These are phyloP conservation scores for Dysidea cf. avara DNA, from an alignment of 37 sponge, comb jelly and placozoan genomes.

Conservation along the genomic window DNA sequence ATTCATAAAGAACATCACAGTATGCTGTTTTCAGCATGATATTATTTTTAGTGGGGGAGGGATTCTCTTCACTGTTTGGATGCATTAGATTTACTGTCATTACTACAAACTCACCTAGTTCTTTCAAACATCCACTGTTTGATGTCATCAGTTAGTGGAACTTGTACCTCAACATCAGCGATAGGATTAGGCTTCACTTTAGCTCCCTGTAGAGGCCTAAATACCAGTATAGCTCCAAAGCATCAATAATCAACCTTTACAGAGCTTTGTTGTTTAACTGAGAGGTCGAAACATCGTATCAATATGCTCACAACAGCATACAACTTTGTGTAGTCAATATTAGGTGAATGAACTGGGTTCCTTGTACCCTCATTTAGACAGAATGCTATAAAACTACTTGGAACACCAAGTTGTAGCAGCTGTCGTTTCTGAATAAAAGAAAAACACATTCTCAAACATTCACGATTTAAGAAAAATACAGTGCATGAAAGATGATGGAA, in stretches of 20 bases:
- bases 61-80: too few relatives aligned
- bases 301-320: conserved; percentile 73
- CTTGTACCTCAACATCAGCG: conserved; percentile 56
- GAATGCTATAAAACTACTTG: conserved; percentile 78
- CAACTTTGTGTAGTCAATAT: conserved; percentile 77
- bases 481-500: too few relatives aligned
- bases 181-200: conserved; percentile 54
- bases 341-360: conserved; percentile 70
- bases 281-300: conserved; percentile 78
- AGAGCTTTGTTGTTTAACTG: conserved; percentile 40
- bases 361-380: conserved; percentile 91
- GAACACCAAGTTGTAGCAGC: conserved; percentile 83
- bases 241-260: conserved; percentile 32
- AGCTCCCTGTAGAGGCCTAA: conserved; percentile 22
- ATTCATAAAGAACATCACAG: too few relatives aligned
- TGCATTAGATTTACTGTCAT: too few relatives aligned
- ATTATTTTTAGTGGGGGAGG: too few relatives aligned
- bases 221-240: too few relatives aligned
- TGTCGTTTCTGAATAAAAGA: conserved; percentile 53
- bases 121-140: conserved; percentile 69
- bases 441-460: not conserved
- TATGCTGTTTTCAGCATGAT: too few relatives aligned
- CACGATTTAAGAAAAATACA: not conserved
- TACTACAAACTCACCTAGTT: conserved; percentile 28
- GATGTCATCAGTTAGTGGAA: conserved; percentile 64